A percentile compares a stretch with the other conserved stretches of the same genome.
phyloP scores from a whole-genome alignment of 2,797 vertebrate species.

The Schizopygopsis pylzovi region DNA sequence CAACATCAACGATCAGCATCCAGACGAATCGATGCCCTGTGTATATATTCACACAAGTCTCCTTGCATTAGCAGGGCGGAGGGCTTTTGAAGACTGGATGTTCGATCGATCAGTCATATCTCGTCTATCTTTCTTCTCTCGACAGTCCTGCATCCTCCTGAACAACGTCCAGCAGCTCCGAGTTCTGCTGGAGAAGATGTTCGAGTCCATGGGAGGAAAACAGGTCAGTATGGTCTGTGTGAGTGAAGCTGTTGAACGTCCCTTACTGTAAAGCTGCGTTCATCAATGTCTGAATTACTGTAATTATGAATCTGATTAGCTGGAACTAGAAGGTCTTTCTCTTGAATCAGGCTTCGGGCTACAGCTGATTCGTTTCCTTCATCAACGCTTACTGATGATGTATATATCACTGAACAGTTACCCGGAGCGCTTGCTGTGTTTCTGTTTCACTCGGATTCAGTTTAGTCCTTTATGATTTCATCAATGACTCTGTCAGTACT shows the following conservation, averaged over 20 bases:
- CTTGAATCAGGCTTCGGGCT: background rate
- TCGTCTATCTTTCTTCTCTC: constrained; percentile 37
- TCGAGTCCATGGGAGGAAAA: constrained; percentile 99
- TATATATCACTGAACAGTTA: background rate
- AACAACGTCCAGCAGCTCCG: constrained; percentile 98
- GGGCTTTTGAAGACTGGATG: background rate
- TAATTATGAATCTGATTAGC: background rate
- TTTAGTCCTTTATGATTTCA: background rate
- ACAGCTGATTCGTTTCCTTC: background rate
- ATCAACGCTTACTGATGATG: background rate
- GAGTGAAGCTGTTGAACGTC: background rate
- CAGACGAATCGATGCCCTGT: background rate
- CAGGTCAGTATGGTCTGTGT: constrained; percentile 80
- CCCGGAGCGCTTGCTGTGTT: background rate
- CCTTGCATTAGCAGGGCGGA: background rate
- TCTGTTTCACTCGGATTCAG: background rate
- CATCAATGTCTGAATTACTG: background rate
- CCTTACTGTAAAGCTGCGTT: background rate
- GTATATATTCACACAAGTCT: constrained; percentile 4
- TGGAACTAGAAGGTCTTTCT: background rate
- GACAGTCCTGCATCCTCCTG: constrained; percentile 93
- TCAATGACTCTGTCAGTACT: background rate
- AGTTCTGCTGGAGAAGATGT: constrained; percentile 98
- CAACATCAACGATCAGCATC: constrained; percentile 7
- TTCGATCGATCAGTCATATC: constrained; percentile 13